Base-by-base conservation (phyloP, 1,140 invertebrate genomes). In the Drosophila bipectinata region DNA sequence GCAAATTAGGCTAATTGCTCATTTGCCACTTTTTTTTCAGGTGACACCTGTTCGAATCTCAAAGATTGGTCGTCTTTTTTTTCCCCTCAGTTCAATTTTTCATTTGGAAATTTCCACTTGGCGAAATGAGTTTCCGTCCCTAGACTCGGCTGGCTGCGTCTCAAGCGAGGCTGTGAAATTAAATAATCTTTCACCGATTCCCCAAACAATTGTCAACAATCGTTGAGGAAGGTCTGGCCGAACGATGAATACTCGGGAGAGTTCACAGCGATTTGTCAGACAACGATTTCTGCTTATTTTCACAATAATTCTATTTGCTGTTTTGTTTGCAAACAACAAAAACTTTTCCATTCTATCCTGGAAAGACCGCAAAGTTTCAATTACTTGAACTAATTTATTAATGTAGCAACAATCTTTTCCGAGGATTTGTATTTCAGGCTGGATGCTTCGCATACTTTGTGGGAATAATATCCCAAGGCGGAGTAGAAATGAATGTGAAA, bases 331-430 rank as follows among this genome's bases (percentile, higher is more conserved):
- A 49, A 61, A 44, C 47, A 71, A 57, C 34, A 62, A 77, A 45
- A 59, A 67, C 48, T 69, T 69, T 68, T 45, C 63, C 49, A 54
- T 51, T 77, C 56, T 66, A 21, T 63, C 21, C 55, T 37, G 45
- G 28, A 45, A 60, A 55, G 72, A 76, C 53, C 45, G 45, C 51
- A 81, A 79, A 71, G 52, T 79, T 71, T 82, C 63, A 71, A 78
- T 69, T 78, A 71, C 69, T 68, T 81, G 12, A 81, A 74, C 69
- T 78, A 67, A 83, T 83, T 83, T 57, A 74, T 72, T 79, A 75
- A 77, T 81, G 66, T 81, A 67, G 60, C 44, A 61, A 47, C 71
- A 71, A 66, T 64, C 45, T 32, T 68, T 56, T 61, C 52, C 15
- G 39, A 34, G 37, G 52, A 72, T 48, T 69, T 68, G 41, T 68